A percentile compares a stretch with the other conserved stretches of the same genome.
Conservation (phyloP, 2,797 vertebrate genomes). For the Echeneis naucrates region DNA sequence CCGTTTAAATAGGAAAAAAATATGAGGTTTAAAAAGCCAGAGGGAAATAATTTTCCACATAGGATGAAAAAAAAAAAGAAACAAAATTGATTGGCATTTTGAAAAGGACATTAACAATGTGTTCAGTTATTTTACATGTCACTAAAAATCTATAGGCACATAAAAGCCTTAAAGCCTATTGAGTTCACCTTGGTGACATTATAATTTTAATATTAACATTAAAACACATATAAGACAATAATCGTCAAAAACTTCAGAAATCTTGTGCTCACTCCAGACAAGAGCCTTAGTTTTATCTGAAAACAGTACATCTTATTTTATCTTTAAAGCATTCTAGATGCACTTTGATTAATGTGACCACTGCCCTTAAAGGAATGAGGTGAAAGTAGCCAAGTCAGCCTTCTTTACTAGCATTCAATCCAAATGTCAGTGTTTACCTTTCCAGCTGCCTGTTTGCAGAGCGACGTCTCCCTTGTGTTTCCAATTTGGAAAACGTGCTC, state of each 20-base stretch:
- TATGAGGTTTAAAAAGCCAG: background rate
- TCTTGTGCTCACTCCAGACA: background rate
- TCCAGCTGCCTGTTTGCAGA: conserved; percentile 43
- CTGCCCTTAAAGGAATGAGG: conserved; percentile 13
- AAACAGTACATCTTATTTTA: background rate
- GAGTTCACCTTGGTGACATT: background rate
- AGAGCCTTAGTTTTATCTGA: background rate
- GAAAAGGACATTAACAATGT: background rate
- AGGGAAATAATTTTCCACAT: background rate
- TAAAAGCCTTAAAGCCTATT: background rate
- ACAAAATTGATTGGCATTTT: background rate
- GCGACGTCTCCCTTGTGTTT: conserved; percentile 59
- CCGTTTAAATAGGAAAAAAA: background rate
- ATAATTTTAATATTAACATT: background rate
- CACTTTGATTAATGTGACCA: conserved; percentile 21
- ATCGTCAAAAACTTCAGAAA: background rate
- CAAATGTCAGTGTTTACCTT: conserved; percentile 56
- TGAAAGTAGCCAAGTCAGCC: conserved; percentile 58
- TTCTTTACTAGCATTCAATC: conserved; percentile 31
- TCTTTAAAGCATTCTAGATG: background rate
- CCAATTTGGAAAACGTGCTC: conserved; percentile 76
- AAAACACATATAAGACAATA: background rate
- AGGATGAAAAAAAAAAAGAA: background rate
- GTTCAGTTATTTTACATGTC: background rate
- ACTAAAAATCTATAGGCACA: background rate